phyloP scores from a whole-genome alignment of 1,140 invertebrate species.

The Teleogryllus occipitalis region DNA sequence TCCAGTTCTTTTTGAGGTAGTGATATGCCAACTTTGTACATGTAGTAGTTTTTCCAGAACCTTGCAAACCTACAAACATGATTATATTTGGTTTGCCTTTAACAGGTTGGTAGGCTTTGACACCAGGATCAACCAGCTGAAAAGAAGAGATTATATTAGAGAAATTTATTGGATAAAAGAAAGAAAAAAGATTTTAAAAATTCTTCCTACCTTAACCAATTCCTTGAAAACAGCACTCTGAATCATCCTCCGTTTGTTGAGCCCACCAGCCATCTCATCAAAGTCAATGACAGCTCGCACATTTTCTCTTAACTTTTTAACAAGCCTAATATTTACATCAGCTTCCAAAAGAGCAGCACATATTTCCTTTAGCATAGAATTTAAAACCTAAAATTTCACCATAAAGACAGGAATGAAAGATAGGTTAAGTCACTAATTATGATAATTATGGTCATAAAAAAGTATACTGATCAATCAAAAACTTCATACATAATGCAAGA shows the following conservation, averaged over 20 bases:
- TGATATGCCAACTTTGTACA: constrained; percentile 99
- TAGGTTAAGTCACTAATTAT: too few relatives aligned
- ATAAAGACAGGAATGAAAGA: too few relatives aligned
- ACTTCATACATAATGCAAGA: too few relatives aligned
- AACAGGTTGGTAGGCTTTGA: constrained; percentile 91
- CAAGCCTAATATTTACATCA: constrained; percentile 96
- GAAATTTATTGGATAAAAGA: background rate
- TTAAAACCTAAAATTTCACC: constrained; percentile 63
- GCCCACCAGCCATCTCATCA: constrained; percentile 98
- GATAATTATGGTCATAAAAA: too few relatives aligned
- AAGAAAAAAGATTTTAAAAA: constrained; percentile 7
- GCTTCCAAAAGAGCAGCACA: constrained; percentile 95
- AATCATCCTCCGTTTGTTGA: constrained; percentile 98
- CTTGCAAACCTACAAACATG: constrained; percentile 99
- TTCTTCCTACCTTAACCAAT: constrained; percentile 75
- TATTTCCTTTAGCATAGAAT: constrained; percentile 99
- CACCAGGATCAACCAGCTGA: constrained; percentile 94
- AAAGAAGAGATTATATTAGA: constrained; percentile 27
- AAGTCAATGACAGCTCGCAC: constrained; percentile 97
- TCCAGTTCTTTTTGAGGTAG: constrained; percentile 99
- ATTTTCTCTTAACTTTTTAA: constrained; percentile 96
- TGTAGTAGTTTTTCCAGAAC: constrained; percentile 98
- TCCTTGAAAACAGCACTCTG: constrained; percentile 98
- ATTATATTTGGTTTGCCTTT: constrained; percentile 96
- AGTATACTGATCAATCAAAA: too few relatives aligned